Conservation (phyloP, 1,140 invertebrate genomes). For the Drosophila ogumai region DNA sequence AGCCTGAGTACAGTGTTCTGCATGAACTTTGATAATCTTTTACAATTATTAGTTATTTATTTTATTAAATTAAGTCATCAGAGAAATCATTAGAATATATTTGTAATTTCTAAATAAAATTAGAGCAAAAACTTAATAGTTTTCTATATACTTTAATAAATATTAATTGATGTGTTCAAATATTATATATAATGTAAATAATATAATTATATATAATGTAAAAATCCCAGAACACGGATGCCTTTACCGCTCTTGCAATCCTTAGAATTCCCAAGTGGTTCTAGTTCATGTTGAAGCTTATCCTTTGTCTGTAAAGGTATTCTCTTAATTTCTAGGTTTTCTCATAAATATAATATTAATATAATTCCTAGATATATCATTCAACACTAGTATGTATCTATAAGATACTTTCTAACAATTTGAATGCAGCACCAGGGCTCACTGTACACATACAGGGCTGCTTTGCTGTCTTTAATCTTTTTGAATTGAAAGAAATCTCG, state of each 20-base stretch:
- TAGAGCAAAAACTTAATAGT: no score
- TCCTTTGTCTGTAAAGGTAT: no score
- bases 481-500: slow-evolving; percentile 81
- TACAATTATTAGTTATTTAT: neutral
- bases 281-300: neutral
- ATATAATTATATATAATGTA: no score
- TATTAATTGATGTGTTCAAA: neutral
- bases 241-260: no score
- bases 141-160: neutral
- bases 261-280: neutral
- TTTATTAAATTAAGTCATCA: neutral
- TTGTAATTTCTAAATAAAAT: no score
- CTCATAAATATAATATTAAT: no score
- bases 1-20: neutral
- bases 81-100: no score
- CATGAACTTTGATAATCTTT: neutral
- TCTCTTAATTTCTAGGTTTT: no score
- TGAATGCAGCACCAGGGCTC: neutral
- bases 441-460: slow-evolving; percentile 21
- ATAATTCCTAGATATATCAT: neutral
- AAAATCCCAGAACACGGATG: neutral
- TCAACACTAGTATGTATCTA: no score
- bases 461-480: slow-evolving; percentile 67
- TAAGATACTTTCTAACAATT: neutral
- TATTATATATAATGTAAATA: neutral